phyloP scores from a whole-genome alignment of 2,113 vertebrate genomes.

The Penelope pileata region DNA sequence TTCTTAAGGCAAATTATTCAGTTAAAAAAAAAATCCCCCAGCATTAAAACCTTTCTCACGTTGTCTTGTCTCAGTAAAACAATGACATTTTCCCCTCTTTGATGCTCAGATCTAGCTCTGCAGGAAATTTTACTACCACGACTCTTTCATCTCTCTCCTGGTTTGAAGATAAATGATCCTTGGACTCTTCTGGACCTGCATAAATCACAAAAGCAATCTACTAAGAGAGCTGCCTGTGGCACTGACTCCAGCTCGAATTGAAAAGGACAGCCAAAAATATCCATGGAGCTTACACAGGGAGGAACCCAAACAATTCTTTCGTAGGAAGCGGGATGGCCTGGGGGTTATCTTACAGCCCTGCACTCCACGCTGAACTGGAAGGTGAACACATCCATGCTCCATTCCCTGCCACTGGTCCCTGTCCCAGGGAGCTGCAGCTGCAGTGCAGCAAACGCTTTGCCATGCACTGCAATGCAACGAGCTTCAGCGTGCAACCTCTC shows the following conservation, averaged over 20 bases:
- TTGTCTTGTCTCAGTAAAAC: slow-evolving; percentile 72
- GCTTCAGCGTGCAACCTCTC: neutral
- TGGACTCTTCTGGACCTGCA: slow-evolving; percentile 76
- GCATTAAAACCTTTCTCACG: slow-evolving; percentile 75
- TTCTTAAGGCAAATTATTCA: slow-evolving; percentile 14
- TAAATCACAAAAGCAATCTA: slow-evolving; percentile 84
- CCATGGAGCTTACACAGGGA: slow-evolving; percentile 65
- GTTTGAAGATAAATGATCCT: slow-evolving; percentile 82
- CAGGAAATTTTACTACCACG: slow-evolving; percentile 75
- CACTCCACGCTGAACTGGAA: neutral
- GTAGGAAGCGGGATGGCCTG: neutral
- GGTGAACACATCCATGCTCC: neutral
- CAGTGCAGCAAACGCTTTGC: neutral
- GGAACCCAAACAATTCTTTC: slow-evolving; percentile 23
- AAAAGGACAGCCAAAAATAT: slow-evolving; percentile 75
- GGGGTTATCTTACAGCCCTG: neutral
- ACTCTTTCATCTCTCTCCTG: slow-evolving; percentile 79
- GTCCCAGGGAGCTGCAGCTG: neutral
- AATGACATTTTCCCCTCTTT: slow-evolving; percentile 77
- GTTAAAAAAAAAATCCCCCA: slow-evolving; percentile 6
- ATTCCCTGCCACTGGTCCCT: neutral
- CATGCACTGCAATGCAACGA: neutral
- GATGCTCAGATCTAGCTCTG: slow-evolving; percentile 72
- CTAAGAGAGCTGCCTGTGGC: slow-evolving; percentile 74
- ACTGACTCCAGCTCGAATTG: slow-evolving; percentile 66